Percentiles rank a stretch among this genome's conserved stretches.
Evolutionary conservation across 1,140 invertebrate species (phyloP).

Genomic region (Drosophila bocqueti): DNA sequence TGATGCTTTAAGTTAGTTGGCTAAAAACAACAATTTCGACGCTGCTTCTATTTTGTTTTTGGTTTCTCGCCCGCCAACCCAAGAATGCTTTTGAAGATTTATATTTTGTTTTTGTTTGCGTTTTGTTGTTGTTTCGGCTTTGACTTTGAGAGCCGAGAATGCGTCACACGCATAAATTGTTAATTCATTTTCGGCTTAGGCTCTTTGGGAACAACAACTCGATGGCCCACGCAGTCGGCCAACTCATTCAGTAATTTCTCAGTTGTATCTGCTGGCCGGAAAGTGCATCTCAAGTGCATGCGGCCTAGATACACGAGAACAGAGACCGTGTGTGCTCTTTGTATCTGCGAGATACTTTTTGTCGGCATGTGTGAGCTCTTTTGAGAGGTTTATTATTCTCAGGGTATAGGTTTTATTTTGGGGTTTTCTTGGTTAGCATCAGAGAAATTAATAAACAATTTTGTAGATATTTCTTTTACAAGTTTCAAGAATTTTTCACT

Average conservation of each 20-base stretch:
- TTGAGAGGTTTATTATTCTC: background rate
- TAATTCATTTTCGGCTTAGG: constrained; percentile 71
- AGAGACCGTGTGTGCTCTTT: background rate
- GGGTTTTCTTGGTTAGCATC: background rate
- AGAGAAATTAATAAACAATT: background rate
- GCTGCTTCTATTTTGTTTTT: constrained; percentile 17
- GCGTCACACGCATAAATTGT: constrained; percentile 78
- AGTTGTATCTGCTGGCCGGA: constrained; percentile 35
- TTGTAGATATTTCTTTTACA: background rate
- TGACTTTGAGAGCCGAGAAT: constrained; percentile 76
- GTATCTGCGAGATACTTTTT: constrained; percentile 10
- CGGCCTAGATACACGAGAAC: constrained; percentile 19
- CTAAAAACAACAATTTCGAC: constrained; percentile 54
- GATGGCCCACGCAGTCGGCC: constrained; percentile 60
- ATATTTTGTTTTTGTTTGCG: constrained; percentile 73
- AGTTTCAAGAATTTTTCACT: background rate
- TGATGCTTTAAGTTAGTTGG: constrained; percentile 35
- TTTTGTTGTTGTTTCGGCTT: constrained; percentile 63
- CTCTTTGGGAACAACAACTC: constrained; percentile 49
- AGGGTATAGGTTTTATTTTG: background rate
- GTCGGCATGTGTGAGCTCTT: background rate
- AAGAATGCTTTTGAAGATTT: constrained; percentile 80
- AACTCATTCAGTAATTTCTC: constrained; percentile 60
- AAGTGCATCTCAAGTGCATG: constrained; percentile 70
- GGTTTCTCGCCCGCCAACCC: constrained; percentile 32